Base-by-base conservation (phyloP, 1,140 invertebrate species). In the Brachionus sp. region DNA sequence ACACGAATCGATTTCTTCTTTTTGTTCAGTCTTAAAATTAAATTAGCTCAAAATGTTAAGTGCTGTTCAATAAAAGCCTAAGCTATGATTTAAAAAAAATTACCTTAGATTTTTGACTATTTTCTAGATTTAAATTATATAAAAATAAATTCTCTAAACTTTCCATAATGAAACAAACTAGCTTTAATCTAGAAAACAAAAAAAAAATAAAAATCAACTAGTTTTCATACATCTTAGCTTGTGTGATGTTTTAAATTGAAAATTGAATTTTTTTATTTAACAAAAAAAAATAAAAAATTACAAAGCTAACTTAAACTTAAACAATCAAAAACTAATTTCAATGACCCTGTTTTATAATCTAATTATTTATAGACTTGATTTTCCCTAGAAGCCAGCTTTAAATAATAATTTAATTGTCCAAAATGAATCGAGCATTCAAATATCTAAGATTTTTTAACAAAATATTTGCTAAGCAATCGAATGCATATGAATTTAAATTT, bases 81-180 rank as follows among this genome's bases (percentile, higher is more conserved):
- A 3, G 29, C 29, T 5, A 29, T 66, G 25, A 2, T 0, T 3
- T 33, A 23, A 33, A 29, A 66, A 29, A n/a, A 66, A 37, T 66
- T 66, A 70, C 66, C 19, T 70, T 37, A 12, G 10, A 16, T 19
- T 39, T 39, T 39, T 70, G 29, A 39, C 37, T 6, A 19, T 57
- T 23, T 57, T 57, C 50, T 57, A 70, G 5, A 70, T 70, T 70
- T 70, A 70, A 42, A 70, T 70, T 70, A 44, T 39, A 19, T 19
- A 70, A n/a, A 37, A 70, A 39, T 39, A 70, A 70, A 70, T 70
- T 70, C 39, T 70, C 66, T 70, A 70, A 42, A n/a, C 19, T 70
- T 39, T 70, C 66, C 66, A 70, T 70, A 37, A 19, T 39, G 29
- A 66, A 12, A 35, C 13, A 39, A 19, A 35, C 66, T 57, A 57